phyloP scores from a whole-genome alignment of 30 jellyfish, hydroid and myxozoan genomes.

The Mastigias papua region DNA sequence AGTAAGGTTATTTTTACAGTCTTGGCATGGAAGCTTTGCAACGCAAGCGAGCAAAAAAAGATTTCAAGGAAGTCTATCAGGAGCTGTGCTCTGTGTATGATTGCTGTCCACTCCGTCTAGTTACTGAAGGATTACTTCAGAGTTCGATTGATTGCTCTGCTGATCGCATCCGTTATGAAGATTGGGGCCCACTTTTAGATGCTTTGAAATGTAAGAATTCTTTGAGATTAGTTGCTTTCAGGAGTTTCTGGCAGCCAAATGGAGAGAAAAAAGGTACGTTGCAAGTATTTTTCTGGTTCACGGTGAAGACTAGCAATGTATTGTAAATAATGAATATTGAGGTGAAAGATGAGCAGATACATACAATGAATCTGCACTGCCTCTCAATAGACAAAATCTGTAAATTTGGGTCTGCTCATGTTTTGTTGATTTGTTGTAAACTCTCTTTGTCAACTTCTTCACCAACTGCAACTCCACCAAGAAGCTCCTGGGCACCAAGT shows the following conservation, averaged over 20 bases:
- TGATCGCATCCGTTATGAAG: constrained; percentile 79
- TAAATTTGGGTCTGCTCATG: too few relatives aligned
- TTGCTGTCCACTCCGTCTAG: constrained; percentile 68
- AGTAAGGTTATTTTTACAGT: too few relatives aligned
- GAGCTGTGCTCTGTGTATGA: constrained; percentile 70
- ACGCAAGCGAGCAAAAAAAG: neutral
- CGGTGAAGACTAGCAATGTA: too few relatives aligned
- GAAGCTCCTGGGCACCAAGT: too few relatives aligned
- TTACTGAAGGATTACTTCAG: constrained; percentile 80
- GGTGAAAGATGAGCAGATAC: too few relatives aligned
- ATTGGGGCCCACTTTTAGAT: constrained; percentile 85
- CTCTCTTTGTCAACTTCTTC: too few relatives aligned
- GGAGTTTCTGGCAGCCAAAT: constrained; percentile 84
- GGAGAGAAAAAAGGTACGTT: constrained; percentile 36
- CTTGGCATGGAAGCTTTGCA: neutral
- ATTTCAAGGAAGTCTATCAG: constrained; percentile 64
- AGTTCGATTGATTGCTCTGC: constrained; percentile 81
- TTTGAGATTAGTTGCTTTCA: constrained; percentile 64
- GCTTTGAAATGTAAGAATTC: constrained; percentile 66
- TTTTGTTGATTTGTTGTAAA: too few relatives aligned
- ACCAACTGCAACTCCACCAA: too few relatives aligned
- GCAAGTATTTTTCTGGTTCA: neutral
- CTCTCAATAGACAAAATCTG: too few relatives aligned
- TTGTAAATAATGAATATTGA: too few relatives aligned
- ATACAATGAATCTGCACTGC: too few relatives aligned